phyloP scores from a whole-genome alignment of 2,888 invertebrate genomes.

The Mechanitis mazaeus region DNA sequence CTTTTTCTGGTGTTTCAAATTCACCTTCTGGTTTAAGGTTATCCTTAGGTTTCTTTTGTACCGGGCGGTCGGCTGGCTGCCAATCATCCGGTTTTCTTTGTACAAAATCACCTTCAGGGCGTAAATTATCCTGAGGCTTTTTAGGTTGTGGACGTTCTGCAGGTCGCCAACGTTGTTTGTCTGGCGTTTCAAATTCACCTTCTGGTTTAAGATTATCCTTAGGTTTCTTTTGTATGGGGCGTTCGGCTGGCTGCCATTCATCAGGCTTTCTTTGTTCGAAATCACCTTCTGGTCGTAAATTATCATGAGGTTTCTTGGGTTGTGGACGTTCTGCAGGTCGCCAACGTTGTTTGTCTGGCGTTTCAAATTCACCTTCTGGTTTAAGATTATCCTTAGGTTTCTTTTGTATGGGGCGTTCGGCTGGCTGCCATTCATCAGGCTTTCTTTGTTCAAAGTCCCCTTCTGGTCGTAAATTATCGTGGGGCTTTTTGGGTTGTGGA shows the following conservation, averaged over 20 bases:
- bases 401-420: constrained; percentile 66
- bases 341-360: constrained; percentile 53
- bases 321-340: constrained; percentile 71
- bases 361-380: constrained; percentile 76
- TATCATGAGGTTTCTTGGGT: constrained; percentile 71
- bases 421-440: constrained; percentile 64
- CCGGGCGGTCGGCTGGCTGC: constrained; percentile 47
- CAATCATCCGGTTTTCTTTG: constrained; percentile 48
- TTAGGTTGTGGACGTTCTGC: constrained; percentile 53
- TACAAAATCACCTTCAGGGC: constrained; percentile 69
- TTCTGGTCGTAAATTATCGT: constrained; percentile 71
- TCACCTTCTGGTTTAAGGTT: constrained; percentile 59
- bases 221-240: constrained; percentile 39
- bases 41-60: constrained; percentile 37
- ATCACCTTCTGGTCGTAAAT: constrained; percentile 67
- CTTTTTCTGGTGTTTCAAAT: constrained; percentile 1
- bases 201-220: constrained; percentile 66
- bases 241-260: constrained; percentile 45
- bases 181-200: constrained; percentile 63
- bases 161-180: constrained; percentile 54
- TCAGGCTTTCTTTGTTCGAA: constrained; percentile 55
- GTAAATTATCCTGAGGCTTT: constrained; percentile 58
- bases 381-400: constrained; percentile 77
- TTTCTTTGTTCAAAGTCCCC: constrained; percentile 60
- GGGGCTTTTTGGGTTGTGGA: constrained; percentile 47